Evolutionary conservation across 2,888 invertebrate genomes (phyloP), one percentile per base, ranked within the genome.

Genomic region (Eupithecia subfuscata): DNA sequence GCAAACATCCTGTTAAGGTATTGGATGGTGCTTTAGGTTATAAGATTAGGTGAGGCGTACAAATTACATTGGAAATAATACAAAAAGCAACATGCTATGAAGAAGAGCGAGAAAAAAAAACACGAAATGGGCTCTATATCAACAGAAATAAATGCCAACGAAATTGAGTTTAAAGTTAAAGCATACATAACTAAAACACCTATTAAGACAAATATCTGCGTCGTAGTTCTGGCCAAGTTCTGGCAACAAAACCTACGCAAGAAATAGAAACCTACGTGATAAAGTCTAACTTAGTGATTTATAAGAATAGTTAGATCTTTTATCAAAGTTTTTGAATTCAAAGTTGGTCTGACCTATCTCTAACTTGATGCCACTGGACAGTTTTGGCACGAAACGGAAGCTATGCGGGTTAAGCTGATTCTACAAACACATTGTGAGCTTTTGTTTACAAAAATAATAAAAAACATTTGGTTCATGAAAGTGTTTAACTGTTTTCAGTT

Each of bases 361-460:
- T 76, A 64, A 75, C 75, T 65, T 83, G 81, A 82, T 82, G 80
- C 70, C 76, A 67, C 45, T 67, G 63, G 79, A 78, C 79, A 74
- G 78, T 80, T 84, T 83, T 84, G 85, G 87, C 86, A 84, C 82
- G 82, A 80, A 82, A 78, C 78, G 63, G 45, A 70, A 37, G 71
- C 56, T 56, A 71, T 60, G 48, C n/a, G 14, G 63, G 6, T 72
- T 70, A 77, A 67, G 77, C 70, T 45, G 18, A 18, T 63, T n/a
- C 25, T 43, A 64, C 63, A 73, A 40, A 43, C 7, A 69, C 34
- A 68, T n/a, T 56, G 67, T 37, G 18, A 11, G 11, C n/a, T 37
- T 37, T 12, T 40, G 25, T 64, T 64, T 56, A 22, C 22, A 56
- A 22, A 56, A 56, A 56, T 56, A 56, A 56, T 22, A 56, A 22